A percentile compares a stretch with the other conserved stretches of the same genome.
phyloP scores from a whole-genome alignment of 2,888 invertebrate species.

The Campopleginae sp. region DNA sequence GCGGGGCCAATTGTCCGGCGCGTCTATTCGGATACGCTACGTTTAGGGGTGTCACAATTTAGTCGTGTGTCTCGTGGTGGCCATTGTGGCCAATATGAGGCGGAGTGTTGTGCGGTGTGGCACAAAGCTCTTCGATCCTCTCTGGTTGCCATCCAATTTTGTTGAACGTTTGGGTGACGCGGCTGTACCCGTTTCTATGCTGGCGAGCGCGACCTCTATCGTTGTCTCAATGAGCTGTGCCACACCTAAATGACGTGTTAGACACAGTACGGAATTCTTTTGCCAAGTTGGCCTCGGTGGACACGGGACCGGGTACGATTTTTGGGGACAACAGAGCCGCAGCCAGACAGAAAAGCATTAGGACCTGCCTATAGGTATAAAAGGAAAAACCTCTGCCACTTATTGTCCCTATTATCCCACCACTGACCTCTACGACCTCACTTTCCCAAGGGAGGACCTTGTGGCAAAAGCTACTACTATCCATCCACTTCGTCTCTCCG shows the following conservation, averaged over 20 bases:
- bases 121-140: conserved; percentile 42
- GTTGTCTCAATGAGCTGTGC: conserved; percentile 22
- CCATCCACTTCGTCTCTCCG: conserved; percentile 12
- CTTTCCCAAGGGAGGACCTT: conserved; percentile 67
- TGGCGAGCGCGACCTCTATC: conserved; percentile 14
- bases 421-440: conserved; percentile 70
- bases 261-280: conserved; percentile 9
- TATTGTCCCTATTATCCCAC: conserved; percentile 78
- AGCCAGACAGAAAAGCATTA: neutral
- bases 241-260: conserved; percentile 21
- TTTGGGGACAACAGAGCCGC: neutral
- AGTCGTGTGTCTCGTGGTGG: conserved; percentile 6
- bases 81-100: conserved; percentile 15
- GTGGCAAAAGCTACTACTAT: conserved; percentile 60
- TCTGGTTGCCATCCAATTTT: conserved; percentile 58
- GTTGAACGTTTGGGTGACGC: conserved; percentile 64
- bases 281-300: neutral
- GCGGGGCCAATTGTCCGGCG: neutral
- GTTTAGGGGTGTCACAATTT: conserved; percentile 2
- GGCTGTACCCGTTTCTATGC: neutral
- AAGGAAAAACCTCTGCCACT: conserved; percentile 73
- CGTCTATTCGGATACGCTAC: neutral
- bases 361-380: conserved; percentile 33
- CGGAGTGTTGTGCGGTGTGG: conserved; percentile 20
- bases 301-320: neutral